Evolutionary conservation across 2,113 vertebrate genomes (phyloP).

Genomic region (Barbus barbus): DNA sequence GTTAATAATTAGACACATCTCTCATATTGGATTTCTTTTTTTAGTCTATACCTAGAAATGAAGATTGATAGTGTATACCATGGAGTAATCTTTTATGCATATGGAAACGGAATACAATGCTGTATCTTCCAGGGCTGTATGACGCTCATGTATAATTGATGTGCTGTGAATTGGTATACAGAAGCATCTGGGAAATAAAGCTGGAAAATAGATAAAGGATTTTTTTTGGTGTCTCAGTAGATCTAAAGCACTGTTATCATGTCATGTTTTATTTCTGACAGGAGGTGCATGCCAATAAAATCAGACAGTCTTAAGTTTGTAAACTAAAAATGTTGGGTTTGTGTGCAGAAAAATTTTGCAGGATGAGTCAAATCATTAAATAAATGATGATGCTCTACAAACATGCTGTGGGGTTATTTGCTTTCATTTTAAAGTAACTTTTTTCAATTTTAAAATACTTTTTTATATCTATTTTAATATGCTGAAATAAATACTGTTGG

Average conservation of each 20-base stretch:
- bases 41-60: conserved; percentile 12
- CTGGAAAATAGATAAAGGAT: not conserved
- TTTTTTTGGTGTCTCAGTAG: not conserved
- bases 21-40: too few relatives aligned
- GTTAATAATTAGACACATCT: conserved; percentile 29
- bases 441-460: not conserved
- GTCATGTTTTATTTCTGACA: conserved; percentile 13
- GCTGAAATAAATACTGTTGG: not conserved
- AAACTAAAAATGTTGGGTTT: not conserved
- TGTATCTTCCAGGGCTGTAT: conserved; percentile 51
- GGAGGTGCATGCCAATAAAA: not conserved
- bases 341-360: not conserved
- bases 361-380: not conserved
- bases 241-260: not conserved
- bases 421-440: not conserved
- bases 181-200: too few relatives aligned
- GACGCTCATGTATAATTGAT: conserved; percentile 66
- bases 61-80: conserved; percentile 56
- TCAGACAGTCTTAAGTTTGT: not conserved
- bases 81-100: conserved; percentile 63
- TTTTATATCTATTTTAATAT: not conserved
- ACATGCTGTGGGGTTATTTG: not conserved
- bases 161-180: conserved; percentile 60
- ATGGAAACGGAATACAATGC: conserved; percentile 63
- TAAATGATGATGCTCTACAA: not conserved